Evolutionary conservation across 2,797 vertebrate genomes (phyloP).

Genomic region (Ctenopoma multispine): DNA sequence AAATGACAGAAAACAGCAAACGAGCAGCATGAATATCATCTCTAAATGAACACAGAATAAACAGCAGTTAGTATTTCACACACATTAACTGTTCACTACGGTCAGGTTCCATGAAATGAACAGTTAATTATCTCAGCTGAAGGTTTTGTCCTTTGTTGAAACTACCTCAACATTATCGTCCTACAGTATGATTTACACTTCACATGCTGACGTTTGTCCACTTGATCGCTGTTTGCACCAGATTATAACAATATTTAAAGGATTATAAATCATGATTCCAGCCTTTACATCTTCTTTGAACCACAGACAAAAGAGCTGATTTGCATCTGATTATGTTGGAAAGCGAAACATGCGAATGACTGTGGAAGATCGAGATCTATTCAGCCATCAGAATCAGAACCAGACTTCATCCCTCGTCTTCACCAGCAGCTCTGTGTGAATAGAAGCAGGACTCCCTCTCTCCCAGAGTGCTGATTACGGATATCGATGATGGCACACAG

Average conservation of each 20-base stretch:
- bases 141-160: no score
- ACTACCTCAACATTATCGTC: no score
- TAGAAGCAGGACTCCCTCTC: no score
- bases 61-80: no score
- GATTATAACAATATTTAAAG: not conserved
- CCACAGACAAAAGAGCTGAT: not conserved
- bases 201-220: no score
- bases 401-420: not conserved
- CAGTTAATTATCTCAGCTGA: no score
- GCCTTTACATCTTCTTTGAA: not conserved
- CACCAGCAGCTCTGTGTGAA: conserved; percentile 1
- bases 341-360: not conserved
- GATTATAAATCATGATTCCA: conserved; percentile 1
- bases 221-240: not conserved
- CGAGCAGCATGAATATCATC: no score
- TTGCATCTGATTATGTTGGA: conserved; percentile 16
- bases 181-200: no score
- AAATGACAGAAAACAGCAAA: no score
- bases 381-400: conserved; percentile 5
- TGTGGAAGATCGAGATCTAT: conserved; percentile 8
- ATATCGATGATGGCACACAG: conserved; percentile 30
- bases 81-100: no score
- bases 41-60: no score
- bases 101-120: no score
- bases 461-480: not conserved